Evolutionary conservation across 2,797 vertebrate genomes (phyloP), one percentile per base, ranked within the genome.

Genomic region (Sparus aurata): DNA sequence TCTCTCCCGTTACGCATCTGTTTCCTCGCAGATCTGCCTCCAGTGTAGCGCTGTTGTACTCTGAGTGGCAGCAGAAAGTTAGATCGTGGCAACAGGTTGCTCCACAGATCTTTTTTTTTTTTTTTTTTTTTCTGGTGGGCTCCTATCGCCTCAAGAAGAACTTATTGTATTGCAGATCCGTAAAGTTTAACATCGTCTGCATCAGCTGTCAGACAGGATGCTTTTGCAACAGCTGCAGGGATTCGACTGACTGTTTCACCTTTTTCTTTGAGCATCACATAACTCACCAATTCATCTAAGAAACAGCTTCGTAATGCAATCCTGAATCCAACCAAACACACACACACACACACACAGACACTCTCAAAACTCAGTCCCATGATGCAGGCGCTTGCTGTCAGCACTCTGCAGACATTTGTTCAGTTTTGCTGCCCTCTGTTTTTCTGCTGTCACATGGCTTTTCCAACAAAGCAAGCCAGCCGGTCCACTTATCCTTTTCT

Each of bases 51-150:
- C 6, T 22, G 2, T 2, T 22, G 11, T 10, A 23, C 18, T 49
- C 27, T 46, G 38, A 23, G 3, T 30, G 65, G 50, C 70, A 55
- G 22, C 50, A 66, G 30, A 69, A 81, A 87, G 75, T 85, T 79
- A 15, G 61, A 75, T 45, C 9, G 52, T 20, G 25, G 76, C 87
- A 90, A 91, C 88, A 91, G 79, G 91, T 88, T 79, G 75, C 60
- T 63, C 11, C 9, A 27, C 22, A 9, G 17, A 83, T 85, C 75
- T 83, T 89, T 27, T 25, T 25, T 25, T n/a, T n/a, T n/a, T n/a
- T n/a, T n/a, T n/a, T n/a, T n/a, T n/a, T n/a, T n/a, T n/a, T 30
- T 70, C 22, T 54, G 18, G 1, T 61, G 23, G 69, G 27, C 53
- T 22, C 30, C 3, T 18, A 22, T 71, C 7, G 4, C 23, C 18